Evolutionary conservation across 2,797 vertebrate genomes (phyloP).

Genomic region (Sternotherus odoratus): DNA sequence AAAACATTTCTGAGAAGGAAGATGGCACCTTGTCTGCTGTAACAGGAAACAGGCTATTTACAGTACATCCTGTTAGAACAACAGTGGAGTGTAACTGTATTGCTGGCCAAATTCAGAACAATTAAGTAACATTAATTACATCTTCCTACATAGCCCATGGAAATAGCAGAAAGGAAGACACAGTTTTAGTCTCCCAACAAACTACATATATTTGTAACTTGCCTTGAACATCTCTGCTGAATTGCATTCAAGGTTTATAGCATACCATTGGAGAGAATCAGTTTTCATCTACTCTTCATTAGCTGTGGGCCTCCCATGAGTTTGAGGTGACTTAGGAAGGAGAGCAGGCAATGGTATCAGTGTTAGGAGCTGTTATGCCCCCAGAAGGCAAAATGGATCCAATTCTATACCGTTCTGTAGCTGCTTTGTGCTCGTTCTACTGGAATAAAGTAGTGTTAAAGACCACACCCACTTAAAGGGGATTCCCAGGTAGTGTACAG

Average conservation of each 20-base stretch:
- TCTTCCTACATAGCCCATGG: not conserved
- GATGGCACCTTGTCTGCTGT: not conserved
- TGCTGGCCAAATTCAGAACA: not conserved
- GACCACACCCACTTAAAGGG: not conserved
- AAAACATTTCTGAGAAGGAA: not conserved
- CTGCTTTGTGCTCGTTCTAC: not conserved
- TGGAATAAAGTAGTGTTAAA: not conserved
- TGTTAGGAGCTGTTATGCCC: not conserved
- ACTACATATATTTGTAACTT: not conserved
- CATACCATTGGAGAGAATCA: not conserved
- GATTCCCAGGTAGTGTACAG: not conserved
- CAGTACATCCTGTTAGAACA: not conserved
- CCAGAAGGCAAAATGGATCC: not conserved
- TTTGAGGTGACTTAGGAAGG: not conserved
- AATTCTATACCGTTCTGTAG: not conserved
- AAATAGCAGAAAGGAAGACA: not conserved
- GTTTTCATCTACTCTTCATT: not conserved
- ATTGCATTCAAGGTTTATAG: not conserved
- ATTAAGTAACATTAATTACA: not conserved
- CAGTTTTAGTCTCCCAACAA: not conserved
- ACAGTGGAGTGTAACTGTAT: accelerated
- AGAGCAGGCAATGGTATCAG: not conserved
- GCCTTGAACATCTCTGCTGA: not conserved
- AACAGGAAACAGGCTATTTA: not conserved
- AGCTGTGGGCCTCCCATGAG: not conserved